These are phyloP conservation scores for Altica lythri DNA, from an alignment of 2,888 invertebrate species.

Conservation along the genomic window DNA sequence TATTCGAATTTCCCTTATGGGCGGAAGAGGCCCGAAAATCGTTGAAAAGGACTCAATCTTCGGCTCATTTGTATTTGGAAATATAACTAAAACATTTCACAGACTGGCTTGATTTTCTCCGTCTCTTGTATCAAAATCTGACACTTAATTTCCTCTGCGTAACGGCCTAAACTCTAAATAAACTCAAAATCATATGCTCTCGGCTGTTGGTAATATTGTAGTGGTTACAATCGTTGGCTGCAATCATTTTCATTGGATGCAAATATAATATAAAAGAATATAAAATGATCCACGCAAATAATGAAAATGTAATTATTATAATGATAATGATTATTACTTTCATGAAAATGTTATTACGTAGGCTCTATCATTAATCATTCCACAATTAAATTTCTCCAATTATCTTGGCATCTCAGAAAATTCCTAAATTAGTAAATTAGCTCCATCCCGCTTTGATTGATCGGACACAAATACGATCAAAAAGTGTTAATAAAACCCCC, in stretches of 20 bases:
- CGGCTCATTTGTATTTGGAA: slow-evolving; percentile 43
- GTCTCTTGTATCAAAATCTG: slow-evolving; percentile 49
- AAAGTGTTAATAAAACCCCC: slow-evolving; percentile 33
- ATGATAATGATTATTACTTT: too few species aligned
- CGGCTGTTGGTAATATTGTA: too few species aligned
- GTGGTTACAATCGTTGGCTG: too few species aligned
- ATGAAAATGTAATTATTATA: too few species aligned
- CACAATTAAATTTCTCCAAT: slow-evolving; percentile 34
- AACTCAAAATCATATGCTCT: slow-evolving; percentile 40
- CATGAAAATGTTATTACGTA: slow-evolving; percentile 3
- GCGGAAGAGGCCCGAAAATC: slow-evolving; percentile 12
- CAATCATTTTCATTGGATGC: too few species aligned
- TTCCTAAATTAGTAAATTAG: slow-evolving; percentile 27
- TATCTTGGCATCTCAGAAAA: slow-evolving; percentile 24
- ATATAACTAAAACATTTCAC: slow-evolving; percentile 42
- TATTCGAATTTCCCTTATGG: slow-evolving; percentile 25
- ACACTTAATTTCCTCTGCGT: slow-evolving; percentile 50
- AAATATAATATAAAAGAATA: too few species aligned
- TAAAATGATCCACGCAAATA: too few species aligned
- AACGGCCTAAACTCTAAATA: slow-evolving; percentile 48
- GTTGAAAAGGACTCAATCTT: slow-evolving; percentile 43
- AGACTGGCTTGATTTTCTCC: slow-evolving; percentile 42
- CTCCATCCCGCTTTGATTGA: slow-evolving; percentile 35
- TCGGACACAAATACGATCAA: slow-evolving; percentile 38
- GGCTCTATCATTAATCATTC: slow-evolving; percentile 29